Conservation (phyloP, 2,888 invertebrate species). For the Epinotia nisella region DNA sequence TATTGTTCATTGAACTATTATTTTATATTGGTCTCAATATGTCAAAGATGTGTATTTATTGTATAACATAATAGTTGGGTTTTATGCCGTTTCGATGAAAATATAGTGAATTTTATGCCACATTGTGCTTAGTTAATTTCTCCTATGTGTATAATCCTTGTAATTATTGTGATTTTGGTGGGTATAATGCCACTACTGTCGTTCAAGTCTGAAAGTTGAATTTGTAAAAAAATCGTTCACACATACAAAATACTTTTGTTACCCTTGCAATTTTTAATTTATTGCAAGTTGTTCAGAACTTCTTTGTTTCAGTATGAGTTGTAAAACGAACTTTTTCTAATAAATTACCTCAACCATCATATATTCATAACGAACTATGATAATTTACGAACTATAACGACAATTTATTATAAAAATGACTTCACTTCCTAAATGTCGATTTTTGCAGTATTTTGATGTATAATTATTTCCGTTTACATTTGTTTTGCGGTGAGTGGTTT, state of each 20-base stretch:
- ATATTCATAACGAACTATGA: not conserved
- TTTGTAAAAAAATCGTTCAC: not conserved
- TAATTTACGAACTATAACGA: not conserved
- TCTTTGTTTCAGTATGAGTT: not conserved
- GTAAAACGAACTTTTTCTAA: not conserved
- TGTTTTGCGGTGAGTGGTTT: constrained; percentile 17
- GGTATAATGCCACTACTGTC: not conserved
- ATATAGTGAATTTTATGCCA: constrained; percentile 48
- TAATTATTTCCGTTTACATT: constrained; percentile 1
- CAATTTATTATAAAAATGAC: not conserved
- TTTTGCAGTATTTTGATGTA: constrained; percentile 13
- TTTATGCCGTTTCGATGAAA: constrained; percentile 55
- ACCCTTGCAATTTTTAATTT: constrained; percentile 26
- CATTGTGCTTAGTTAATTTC: constrained; percentile 43
- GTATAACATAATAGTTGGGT: constrained; percentile 48
- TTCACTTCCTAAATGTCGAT: not conserved
- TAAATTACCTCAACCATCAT: constrained; percentile 2
- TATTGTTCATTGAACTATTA: constrained; percentile 59
- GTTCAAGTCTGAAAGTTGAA: not conserved
- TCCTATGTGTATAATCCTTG: not conserved
- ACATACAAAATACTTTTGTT: too few species aligned
- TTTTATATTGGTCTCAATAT: constrained; percentile 80
- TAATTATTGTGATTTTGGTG: constrained; percentile 19
- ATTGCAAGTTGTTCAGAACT: not conserved
- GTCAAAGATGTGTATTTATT: constrained; percentile 77